Percentiles rank a stretch among this genome's conserved stretches.
phyloP scores from a whole-genome alignment of 2,888 invertebrate species.

The Ectemnius lituratus region DNA sequence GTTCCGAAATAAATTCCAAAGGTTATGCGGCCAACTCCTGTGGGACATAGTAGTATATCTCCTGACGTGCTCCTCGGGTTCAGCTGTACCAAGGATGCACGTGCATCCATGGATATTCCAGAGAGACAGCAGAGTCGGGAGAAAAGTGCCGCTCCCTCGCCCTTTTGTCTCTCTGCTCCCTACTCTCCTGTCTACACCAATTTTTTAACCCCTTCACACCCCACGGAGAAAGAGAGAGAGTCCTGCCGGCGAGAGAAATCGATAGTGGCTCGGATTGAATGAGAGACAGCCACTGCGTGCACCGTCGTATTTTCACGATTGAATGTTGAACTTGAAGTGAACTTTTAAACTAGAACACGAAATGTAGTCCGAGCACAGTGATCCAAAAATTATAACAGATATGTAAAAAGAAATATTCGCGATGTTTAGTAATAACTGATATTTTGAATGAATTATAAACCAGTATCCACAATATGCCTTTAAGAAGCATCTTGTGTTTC shows the following conservation, averaged over 20 bases:
- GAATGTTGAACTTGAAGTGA: too few species aligned
- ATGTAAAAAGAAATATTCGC: too few species aligned
- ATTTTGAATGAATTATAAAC: too few species aligned
- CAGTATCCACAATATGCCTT: too few species aligned
- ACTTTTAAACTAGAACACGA: too few species aligned
- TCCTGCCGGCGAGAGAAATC: not conserved
- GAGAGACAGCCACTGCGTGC: not conserved
- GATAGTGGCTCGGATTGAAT: slow-evolving; percentile 4
- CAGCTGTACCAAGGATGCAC: slow-evolving; percentile 11
- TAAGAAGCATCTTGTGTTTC: too few species aligned
- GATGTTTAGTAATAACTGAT: too few species aligned
- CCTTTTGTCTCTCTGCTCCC: slow-evolving; percentile 2
- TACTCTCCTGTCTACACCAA: not conserved
- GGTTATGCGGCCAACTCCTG: slow-evolving; percentile 26
- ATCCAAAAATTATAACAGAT: too few species aligned
- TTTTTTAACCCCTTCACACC: slow-evolving; percentile 4
- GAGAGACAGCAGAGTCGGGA: not conserved
- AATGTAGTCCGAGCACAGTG: too few species aligned
- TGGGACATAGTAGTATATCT: slow-evolving; percentile 4
- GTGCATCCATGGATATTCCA: not conserved
- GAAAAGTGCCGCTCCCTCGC: not conserved
- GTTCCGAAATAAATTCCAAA: slow-evolving; percentile 37
- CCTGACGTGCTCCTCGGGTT: not conserved
- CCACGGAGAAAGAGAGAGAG: not conserved
- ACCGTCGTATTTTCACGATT: too few species aligned